A percentile compares a stretch with the other conserved stretches of the same genome.
Evolutionary conservation across 1,140 invertebrate species (phyloP).

Genomic region (Stratiolaelaps scimitus): DNA sequence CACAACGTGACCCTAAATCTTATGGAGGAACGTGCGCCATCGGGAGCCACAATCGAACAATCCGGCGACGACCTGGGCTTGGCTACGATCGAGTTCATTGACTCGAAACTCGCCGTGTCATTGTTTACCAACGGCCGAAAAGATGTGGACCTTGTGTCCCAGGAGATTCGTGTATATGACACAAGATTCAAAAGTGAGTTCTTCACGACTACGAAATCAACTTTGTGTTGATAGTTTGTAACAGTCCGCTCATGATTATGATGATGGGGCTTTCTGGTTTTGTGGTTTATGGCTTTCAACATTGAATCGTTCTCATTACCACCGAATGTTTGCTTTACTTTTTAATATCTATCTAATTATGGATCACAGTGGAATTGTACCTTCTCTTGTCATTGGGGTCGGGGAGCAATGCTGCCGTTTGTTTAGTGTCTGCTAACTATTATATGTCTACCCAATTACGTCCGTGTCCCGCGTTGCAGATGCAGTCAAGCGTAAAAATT

Average conservation of each 20-base stretch:
- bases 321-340: too few species aligned
- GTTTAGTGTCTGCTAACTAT: constrained; percentile 5
- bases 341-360: too few species aligned
- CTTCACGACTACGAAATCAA: too few species aligned
- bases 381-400: neutral
- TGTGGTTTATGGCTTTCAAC: too few species aligned
- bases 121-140: constrained; percentile 71
- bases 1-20: constrained; percentile 31
- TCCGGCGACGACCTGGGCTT: constrained; percentile 42
- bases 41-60: neutral
- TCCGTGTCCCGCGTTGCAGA: constrained; percentile 53
- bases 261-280: too few species aligned
- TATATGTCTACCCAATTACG: constrained; percentile 40
- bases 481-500: constrained; percentile 49
- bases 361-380: neutral
- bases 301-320: too few species aligned
- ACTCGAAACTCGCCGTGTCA: constrained; percentile 68
- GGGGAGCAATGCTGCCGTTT: neutral
- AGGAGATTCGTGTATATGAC: constrained; percentile 75
- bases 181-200: constrained; percentile 51
- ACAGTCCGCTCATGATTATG: too few species aligned
- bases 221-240: too few species aligned
- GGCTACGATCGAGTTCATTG: constrained; percentile 80
- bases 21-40: constrained; percentile 9
- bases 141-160: constrained; percentile 81